Percentiles rank a stretch among this genome's conserved stretches.
phyloP scores from a whole-genome alignment of 2,888 invertebrate species.

The Seira sanloemensis region DNA sequence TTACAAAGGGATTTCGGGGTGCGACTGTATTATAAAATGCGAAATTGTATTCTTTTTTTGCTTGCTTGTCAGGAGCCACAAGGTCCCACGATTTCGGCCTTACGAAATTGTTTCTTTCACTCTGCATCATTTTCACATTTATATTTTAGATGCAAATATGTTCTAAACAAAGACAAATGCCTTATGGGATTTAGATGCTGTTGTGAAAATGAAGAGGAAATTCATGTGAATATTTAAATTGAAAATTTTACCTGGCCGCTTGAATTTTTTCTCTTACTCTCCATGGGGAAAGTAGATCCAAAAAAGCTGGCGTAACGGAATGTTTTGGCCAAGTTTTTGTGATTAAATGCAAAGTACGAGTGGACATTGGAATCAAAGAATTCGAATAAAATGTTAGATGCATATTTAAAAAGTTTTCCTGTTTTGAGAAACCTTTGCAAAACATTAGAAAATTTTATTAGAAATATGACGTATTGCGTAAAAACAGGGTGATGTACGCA shows the following conservation, averaged over 20 bases:
- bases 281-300: too few relatives aligned
- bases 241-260: not conserved
- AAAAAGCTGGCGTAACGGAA: too few relatives aligned
- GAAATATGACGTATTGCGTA: too few relatives aligned
- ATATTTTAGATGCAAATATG: too few relatives aligned
- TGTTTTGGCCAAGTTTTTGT: not conserved
- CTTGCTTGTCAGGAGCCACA: not conserved
- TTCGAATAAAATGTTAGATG: too few relatives aligned
- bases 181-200: not conserved
- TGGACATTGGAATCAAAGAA: too few relatives aligned
- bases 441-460: too few relatives aligned
- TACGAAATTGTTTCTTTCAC: not conserved
- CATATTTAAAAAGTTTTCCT: too few relatives aligned
- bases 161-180: not conserved
- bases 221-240: not conserved
- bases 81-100: not conserved
- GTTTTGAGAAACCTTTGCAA: too few relatives aligned
- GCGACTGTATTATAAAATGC: not conserved
- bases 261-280: not conserved
- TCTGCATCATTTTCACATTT: too few relatives aligned
- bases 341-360: not conserved
- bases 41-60: not conserved
- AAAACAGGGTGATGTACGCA: too few relatives aligned
- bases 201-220: not conserved
- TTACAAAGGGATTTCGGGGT: not conserved